Base-by-base conservation (phyloP, 2,888 invertebrate genomes). In the Morinoia aosen region DNA sequence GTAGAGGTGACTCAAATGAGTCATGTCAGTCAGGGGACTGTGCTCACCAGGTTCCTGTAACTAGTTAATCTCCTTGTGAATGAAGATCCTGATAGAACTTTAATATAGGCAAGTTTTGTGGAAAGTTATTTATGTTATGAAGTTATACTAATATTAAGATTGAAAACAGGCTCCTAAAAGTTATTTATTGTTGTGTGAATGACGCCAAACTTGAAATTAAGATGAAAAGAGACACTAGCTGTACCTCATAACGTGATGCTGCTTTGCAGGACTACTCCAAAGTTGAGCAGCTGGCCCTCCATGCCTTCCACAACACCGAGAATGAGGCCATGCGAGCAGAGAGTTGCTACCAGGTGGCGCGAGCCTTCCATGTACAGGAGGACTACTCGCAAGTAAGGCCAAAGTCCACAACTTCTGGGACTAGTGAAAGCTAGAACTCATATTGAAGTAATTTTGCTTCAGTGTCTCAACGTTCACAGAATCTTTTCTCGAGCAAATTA, bases 271-370 rank as follows among this genome's bases (percentile, higher is more conserved):
- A 96, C 94, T 96, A 95, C 95, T 95, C 95, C 97, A 99, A 99
- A 98, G 99, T 99, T 0, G 99, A 99, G 97, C 99, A 99, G 97
- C 97, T 99, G 96, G 99, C 99, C 0, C 97, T 99, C 25, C 99
- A 99, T 97, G 99, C 99, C 0, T 99, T 99, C 97, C 99, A 99
- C 97, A 99, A 99, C 97, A 99, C 99, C 0, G 99, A 99, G 97
- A 99, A 99, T 97, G 99, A 99, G 97, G 99, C 99, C 0, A 99
- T 99, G 99, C 98, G 99, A 88, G 99, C 99, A 0, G 99, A 99
- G 97, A 99, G 99, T 97, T 99, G 99, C 97, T 99, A 99, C 97
- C 99, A 99, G 97, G 97, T 99, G 96, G 99, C 99, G 0, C 98
- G 99, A 96, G 99, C 99, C 39, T 99, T 99, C 97, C 99, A 99